A percentile compares a stretch with the other conserved stretches of the same genome.
phyloP scores from a whole-genome alignment of 2,888 invertebrate species.

The Ctena decussata region DNA sequence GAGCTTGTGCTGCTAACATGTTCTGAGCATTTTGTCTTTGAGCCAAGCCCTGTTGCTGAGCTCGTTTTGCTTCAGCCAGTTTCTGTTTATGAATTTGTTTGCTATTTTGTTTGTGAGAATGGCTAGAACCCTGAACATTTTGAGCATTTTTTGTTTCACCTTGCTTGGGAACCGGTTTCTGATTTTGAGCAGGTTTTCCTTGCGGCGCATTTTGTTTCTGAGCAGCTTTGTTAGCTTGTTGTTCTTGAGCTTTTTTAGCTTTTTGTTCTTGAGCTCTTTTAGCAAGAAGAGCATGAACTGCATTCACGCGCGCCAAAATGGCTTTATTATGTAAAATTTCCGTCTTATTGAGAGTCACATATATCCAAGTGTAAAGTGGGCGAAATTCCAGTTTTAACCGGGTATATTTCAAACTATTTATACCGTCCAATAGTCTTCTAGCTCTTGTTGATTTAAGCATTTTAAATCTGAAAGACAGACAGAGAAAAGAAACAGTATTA shows the following conservation, averaged over 20 bases:
- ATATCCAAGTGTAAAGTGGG: constrained; percentile 70
- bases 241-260: neutral
- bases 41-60: neutral
- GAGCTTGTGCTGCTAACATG: neutral
- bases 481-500: too few relatives aligned
- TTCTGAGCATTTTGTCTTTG: neutral
- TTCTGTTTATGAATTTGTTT: neutral
- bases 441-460: constrained; percentile 63
- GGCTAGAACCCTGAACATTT: too few relatives aligned
- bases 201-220: too few relatives aligned
- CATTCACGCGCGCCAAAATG: constrained; percentile 6
- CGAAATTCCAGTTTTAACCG: constrained; percentile 58
- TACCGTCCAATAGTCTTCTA: constrained; percentile 70
- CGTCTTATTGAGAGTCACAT: constrained; percentile 63
- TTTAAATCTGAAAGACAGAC: constrained; percentile 68
- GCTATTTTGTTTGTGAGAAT: too few relatives aligned
- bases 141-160: neutral
- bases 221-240: neutral
- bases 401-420: constrained; percentile 70
- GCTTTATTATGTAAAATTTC: constrained; percentile 49
- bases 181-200: neutral
- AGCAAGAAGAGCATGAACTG: neutral
- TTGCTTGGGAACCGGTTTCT: neutral
- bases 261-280: neutral
- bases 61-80: neutral